Evolutionary conservation across 2,888 invertebrate species (phyloP).

Genomic region (Cyclophora albipunctata): DNA sequence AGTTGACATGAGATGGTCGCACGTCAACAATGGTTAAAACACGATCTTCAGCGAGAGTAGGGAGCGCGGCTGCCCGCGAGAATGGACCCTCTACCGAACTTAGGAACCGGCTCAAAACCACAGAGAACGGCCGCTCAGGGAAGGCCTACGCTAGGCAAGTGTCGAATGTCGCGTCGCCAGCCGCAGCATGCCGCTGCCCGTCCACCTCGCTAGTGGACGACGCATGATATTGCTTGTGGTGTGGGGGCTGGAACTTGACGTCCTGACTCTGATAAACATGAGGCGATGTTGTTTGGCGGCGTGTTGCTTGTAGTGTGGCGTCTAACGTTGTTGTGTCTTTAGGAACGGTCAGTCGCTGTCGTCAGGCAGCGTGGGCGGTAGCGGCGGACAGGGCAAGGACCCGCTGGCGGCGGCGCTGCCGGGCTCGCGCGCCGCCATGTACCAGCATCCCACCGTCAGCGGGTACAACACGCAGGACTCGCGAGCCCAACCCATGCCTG

Average conservation of each 20-base stretch:
- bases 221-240: constrained; percentile 42
- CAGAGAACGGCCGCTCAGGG: constrained; percentile 62
- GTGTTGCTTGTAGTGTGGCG: not conserved
- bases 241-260: constrained; percentile 20
- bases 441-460: constrained; percentile 61
- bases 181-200: constrained; percentile 62
- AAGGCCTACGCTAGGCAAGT: constrained; percentile 67
- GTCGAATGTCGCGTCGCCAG: constrained; percentile 73
- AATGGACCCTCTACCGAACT: constrained; percentile 65
- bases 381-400: constrained; percentile 63
- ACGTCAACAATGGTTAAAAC: constrained; percentile 76
- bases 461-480: constrained; percentile 66
- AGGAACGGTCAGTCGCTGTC: constrained; percentile 65
- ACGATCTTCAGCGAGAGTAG: constrained; percentile 74
- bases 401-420: constrained; percentile 59
- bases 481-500: constrained; percentile 51
- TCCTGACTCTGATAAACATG: no score
- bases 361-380: constrained; percentile 48
- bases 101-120: constrained; percentile 59
- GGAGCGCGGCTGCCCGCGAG: constrained; percentile 56
- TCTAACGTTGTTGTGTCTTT: constrained; percentile 16
- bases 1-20: constrained; percentile 73
- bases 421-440: constrained; percentile 46
- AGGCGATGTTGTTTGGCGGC: no score
- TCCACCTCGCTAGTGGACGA: constrained; percentile 11